Evolutionary conservation across 1,140 invertebrate genomes (phyloP), one percentile per base, ranked within the genome.

Genomic region (Condylostylus longicornis): DNA sequence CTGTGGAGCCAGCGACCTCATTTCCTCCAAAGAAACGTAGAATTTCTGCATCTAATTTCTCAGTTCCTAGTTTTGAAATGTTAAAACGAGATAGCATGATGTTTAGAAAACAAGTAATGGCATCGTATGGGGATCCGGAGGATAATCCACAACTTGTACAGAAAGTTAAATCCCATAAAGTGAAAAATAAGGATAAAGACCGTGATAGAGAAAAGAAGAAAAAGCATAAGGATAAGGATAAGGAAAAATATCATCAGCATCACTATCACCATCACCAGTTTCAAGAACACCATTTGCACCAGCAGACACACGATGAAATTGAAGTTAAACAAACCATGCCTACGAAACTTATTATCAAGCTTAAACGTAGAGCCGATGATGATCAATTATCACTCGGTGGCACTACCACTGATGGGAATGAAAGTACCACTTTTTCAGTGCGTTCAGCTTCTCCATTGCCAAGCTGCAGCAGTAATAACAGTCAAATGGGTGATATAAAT

Each of bases 51-150:
- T 71, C 66, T 43, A 71, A 75, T 38, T 65, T 65, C 27, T 69
- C 65, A 17, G 73, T 69, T 36, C 78, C 79, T 0, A 73, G 67
- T 36, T 75, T 77, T 48, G 81, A 82, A 54, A 82, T 87, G 42
- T 58, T 87, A 5, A 77, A 74, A 40, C 69, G 80, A 5, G 82
- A 89, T 45, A 85, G 77, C 43, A 87, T 90, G 82, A 86, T 85
- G 49, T 89, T 74, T 56, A 67, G 85, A n/a, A 71, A 77, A 31
- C 75, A 73, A 67, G 73, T 85, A 1, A 82, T 82, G 76, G 77
- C 81, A 8, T 78, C 79, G 48, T 87, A 86, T 46, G 74, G 77
- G 33, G 70, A 74, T 47, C 73, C 72, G 31, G 72, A 79, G 38
- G 72, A 74, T 38, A 64, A 68, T n/a, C n/a, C n/a, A n/a, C n/a